Evolutionary conservation across 2,888 invertebrate genomes (phyloP), one percentile per base, ranked within the genome.

Genomic region (Xanthorhoe designata): DNA sequence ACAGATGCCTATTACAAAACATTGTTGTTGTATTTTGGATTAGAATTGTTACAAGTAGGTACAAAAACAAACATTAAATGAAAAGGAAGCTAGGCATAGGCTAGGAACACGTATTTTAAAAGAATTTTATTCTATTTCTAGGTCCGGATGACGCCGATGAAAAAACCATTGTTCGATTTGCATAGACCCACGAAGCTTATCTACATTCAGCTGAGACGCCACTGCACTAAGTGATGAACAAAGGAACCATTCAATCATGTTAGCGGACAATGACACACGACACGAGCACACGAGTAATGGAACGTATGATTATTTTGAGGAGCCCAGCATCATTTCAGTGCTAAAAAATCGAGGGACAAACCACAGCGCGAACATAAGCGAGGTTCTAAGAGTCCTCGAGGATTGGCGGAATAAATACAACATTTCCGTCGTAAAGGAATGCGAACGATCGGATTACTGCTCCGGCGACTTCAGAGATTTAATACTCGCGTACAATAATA

Each of bases 401-500:
- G 86, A 86, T 70, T 87, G 83, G 80, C 77, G 89, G 56, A 89
- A 82, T 71, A 86, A 78, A 77, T 89, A 88, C 72, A 92, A 92
- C 71, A 88, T 91, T 19, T 86, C 89, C 0, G 83, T 89, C 0
- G 77, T 85, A 8, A 91, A 89, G 68, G 91, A 91, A 80, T 93
- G 92, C 66, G 84, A 86, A 29, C 78, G 79, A 10, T 84, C 87
- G 1, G 88, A 90, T 68, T 95, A 95, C 84, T 96, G 96, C 79
- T 92, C 94, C 8, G 95, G 95, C 0, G 91, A 92, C 61, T 91
- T 96, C 63, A 88, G 94, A 62, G 94, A 95, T 70, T 86, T 96
- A 71, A 94, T 96, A 32, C 82, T 94, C 2, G 93, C 93, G 0
- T 97, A 97, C 85, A 95, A 95, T 64, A 91, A 94, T 63, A 94